Evolutionary conservation across 2,797 vertebrate species (phyloP), one percentile per base, ranked within the genome.

Genomic region (Tamandua tetradactyla): DNA sequence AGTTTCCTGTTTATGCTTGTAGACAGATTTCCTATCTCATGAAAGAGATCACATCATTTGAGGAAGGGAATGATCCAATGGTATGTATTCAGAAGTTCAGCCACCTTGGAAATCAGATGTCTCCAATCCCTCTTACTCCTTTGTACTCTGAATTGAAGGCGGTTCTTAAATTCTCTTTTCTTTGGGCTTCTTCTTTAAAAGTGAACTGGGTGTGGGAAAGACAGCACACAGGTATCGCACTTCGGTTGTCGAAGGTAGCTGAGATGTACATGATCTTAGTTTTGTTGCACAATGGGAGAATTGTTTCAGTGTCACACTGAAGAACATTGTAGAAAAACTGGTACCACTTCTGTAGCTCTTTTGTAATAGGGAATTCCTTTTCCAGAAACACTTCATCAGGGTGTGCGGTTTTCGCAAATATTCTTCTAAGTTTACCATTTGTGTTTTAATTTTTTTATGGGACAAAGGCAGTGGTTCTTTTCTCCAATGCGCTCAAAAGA

Each of bases 381-480:
- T 18, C 52, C 52, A 55, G 52, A 55, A 20, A 55, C 52, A 55
- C 52, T 55, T 55, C 52, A 18, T 55, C 52, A 22, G 52, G 52
- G 52, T 55, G 52, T 18, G 17, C 17, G 20, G 55, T 89, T 89
- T 78, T 83, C 76, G 23, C 20, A 76, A 76, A 23, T 66, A 88
- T 74, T 87, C 57, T 90, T 69, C 61, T 12, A 71, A 61, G 25
- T 64, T 86, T 95, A 6, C 81, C 11, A 64, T 78, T 91, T 89
- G 23, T 20, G 83, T 74, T 81, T 91, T 47, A 47, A 47, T 47
- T 47, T 47, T 47, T 11, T 91, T 47, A 11, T 47, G 44, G n/a
- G n/a, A n/a, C n/a, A n/a, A n/a, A n/a, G n/a, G n/a, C n/a, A n/a
- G n/a, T n/a, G n/a, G n/a, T n/a, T n/a, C n/a, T n/a, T n/a, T n/a